Evolutionary conservation across 2,113 vertebrate genomes (phyloP).

Genomic region (Capricornis sumatraensis): DNA sequence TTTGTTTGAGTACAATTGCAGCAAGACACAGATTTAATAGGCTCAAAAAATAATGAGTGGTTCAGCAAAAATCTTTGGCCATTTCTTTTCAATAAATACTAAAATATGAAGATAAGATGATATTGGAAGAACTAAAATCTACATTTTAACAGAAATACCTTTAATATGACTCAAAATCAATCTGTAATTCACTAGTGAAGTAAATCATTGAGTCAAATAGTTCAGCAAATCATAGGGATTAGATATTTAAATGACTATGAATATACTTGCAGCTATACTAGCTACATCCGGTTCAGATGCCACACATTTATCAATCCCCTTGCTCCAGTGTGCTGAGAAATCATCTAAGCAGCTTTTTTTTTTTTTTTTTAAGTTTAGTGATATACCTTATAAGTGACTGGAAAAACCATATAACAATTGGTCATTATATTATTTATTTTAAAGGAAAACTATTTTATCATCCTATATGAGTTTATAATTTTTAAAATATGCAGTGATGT

Average conservation of each 20-base stretch:
- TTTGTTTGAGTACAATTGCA: constrained; percentile 26
- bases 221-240: not conserved
- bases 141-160: constrained; percentile 45
- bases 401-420: not conserved
- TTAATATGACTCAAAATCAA: constrained; percentile 53
- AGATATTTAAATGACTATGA: constrained; percentile 21
- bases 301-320: not conserved
- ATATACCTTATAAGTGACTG: not conserved
- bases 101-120: constrained; percentile 4
- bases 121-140: not conserved
- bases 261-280: not conserved
- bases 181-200: constrained; percentile 22
- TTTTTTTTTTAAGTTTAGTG: not conserved
- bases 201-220: constrained; percentile 25
- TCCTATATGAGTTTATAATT: not conserved
- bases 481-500: not conserved
- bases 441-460: not conserved
- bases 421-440: not conserved
- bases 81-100: constrained; percentile 29
- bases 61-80: constrained; percentile 38
- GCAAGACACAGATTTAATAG: not conserved
- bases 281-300: not conserved
- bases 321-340: not conserved
- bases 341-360: not conserved
- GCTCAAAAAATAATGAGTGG: not conserved